Conservation (phyloP, 2,888 invertebrate species). For the Cetonia aurata region DNA sequence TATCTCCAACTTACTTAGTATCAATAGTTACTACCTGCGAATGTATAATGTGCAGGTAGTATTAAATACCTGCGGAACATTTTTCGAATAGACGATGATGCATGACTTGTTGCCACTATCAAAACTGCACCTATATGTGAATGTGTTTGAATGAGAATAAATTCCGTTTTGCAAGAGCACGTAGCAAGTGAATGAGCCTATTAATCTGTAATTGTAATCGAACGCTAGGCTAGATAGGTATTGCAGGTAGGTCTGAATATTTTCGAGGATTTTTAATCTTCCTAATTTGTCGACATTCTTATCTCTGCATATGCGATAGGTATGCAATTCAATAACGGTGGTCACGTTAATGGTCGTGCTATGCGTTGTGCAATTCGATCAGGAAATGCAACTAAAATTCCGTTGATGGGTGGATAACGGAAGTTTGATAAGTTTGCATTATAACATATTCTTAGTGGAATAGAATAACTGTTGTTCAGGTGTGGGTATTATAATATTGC, state of each 20-base stretch:
- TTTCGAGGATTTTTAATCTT: slow-evolving; percentile 25
- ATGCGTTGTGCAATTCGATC: slow-evolving; percentile 25
- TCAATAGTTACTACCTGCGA: too few species aligned
- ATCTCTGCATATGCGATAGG: neutral
- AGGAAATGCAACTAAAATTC: slow-evolving; percentile 20
- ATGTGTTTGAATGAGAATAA: slow-evolving; percentile 40
- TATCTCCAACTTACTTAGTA: slow-evolving; percentile 25
- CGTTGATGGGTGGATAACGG: slow-evolving; percentile 1
- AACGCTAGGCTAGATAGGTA: slow-evolving; percentile 18
- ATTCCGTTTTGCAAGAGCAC: slow-evolving; percentile 41
- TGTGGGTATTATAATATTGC: neutral
- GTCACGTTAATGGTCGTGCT: slow-evolving; percentile 5
- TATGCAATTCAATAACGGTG: slow-evolving; percentile 22
- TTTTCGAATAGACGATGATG: slow-evolving; percentile 37
- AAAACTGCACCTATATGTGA: slow-evolving; percentile 41
- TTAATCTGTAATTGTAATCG: slow-evolving; percentile 42
- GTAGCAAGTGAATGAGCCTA: slow-evolving; percentile 41
- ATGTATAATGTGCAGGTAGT: slow-evolving; percentile 5
- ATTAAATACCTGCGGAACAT: slow-evolving; percentile 23
- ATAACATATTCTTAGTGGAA: neutral
- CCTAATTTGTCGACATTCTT: slow-evolving; percentile 21
- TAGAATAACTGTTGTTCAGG: neutral
- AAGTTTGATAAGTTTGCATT: slow-evolving; percentile 12
- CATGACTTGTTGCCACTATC: slow-evolving; percentile 43
- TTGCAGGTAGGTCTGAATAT: slow-evolving; percentile 31